Evolutionary conservation across 2,797 vertebrate genomes (phyloP), one percentile per base, ranked within the genome.

Genomic region (Sebastes reedi): DNA sequence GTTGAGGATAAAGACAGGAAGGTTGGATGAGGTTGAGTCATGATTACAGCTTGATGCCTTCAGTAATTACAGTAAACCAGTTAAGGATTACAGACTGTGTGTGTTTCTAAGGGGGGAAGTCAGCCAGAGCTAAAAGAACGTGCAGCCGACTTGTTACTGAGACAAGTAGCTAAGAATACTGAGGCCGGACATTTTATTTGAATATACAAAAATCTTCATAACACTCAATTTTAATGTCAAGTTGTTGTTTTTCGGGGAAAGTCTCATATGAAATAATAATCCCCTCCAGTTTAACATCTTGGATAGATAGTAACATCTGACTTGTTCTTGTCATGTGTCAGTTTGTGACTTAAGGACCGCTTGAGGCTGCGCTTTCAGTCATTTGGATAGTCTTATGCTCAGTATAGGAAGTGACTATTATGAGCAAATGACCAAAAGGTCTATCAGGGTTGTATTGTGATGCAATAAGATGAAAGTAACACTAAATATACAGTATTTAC

Each of bases 51-150:
- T 75, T 72, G 81, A 81, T 85, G 94, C 91, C 93, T 73, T 66
- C 71, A 27, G 90, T 91, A 89, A 93, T 94, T 92, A 94, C 83
- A 83, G 87, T 88, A 86, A 94, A 91, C 84, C 80, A 81, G 25
- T 22, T 22, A 32, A 62, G 87, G 91, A 94, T 93, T 94, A 91
- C 68, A 81, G 81, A 54, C 72, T 68, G 4, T 13, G 70, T 66
- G 4, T 13, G 70, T 79, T 61, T 74, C 70, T 65, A 2, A 18
- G 46, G 27, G 14, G 54, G 59, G 65, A 79, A 84, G 67, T 52
- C 67, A 55, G 65, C 54, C 52, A 32, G 70, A 59, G 79, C 72
- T 83, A 62, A 66, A 76, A 76, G 52, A 72, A 62, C 77, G 58
- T 66, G 25, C 65, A 6, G 69, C n/a, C 55, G 42, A 70, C 9